phyloP scores from a whole-genome alignment of 2,888 invertebrate species.

The Cryptus armator region DNA sequence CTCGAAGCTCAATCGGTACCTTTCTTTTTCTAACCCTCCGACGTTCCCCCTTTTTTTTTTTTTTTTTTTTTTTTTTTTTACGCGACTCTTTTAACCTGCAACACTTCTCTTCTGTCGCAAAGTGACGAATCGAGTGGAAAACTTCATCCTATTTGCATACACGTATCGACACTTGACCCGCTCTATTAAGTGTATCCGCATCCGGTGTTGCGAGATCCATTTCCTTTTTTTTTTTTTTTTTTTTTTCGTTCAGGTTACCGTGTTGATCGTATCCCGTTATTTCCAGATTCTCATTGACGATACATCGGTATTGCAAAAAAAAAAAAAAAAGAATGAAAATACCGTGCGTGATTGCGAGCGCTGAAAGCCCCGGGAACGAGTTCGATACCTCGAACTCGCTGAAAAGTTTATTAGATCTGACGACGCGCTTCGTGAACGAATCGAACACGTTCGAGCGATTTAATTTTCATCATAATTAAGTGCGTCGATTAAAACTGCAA shows the following conservation, averaged over 20 bases:
- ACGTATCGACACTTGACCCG: constrained; percentile 79
- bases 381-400: constrained; percentile 26
- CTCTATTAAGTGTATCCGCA: constrained; percentile 80
- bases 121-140: constrained; percentile 34
- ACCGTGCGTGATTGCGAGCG: neutral
- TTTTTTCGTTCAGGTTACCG: neutral
- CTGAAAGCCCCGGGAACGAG: neutral
- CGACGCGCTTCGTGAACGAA: neutral
- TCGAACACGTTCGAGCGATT: constrained; percentile 75
- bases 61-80: neutral
- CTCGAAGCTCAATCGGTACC: neutral
- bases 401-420: constrained; percentile 45
- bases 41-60: neutral
- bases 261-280: neutral
- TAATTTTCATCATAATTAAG: constrained; percentile 84
- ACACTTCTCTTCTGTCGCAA: constrained; percentile 73
- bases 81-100: neutral
- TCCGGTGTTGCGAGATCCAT: neutral
- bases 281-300: constrained; percentile 6
- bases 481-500: constrained; percentile 84
- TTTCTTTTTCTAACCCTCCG: neutral
- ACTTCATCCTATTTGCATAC: constrained; percentile 69
- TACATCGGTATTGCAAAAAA: neutral
- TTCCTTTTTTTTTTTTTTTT: neutral
- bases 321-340: neutral